Evolutionary conservation across 2,113 vertebrate genomes (phyloP).

Genomic region (Chloropsis hardwickii): DNA sequence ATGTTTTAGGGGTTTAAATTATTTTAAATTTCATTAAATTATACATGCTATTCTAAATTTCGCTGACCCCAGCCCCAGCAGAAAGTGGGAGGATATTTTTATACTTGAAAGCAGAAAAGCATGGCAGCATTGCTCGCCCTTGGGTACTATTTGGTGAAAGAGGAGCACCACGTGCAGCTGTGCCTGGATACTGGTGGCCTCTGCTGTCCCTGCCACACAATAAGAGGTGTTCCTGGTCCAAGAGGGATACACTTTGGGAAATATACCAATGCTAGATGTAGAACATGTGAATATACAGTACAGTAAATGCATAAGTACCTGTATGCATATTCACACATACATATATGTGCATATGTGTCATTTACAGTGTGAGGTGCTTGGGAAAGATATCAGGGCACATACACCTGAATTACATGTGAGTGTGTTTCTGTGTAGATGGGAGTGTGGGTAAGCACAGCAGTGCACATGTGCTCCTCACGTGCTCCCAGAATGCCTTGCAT

Average conservation of each 20-base stretch:
- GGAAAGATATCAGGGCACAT: neutral
- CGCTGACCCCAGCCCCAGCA: neutral
- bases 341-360: neutral
- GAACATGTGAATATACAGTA: neutral
- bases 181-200: neutral
- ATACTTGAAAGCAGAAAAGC: neutral
- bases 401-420: rapidly evolving
- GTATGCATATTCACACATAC: no score
- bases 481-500: neutral
- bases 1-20: neutral
- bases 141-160: neutral
- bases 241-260: neutral
- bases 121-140: neutral
- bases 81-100: neutral
- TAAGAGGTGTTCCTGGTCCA: neutral
- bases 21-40: neutral
- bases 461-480: neutral
- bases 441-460: neutral
- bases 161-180: neutral
- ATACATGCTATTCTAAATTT: neutral
- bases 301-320: neutral
- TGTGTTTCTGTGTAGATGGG: neutral
- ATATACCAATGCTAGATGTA: neutral
- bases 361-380: neutral
- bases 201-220: neutral